Base-by-base conservation (phyloP, 2,113 vertebrate species). In the Cyanoderma ruficeps region DNA sequence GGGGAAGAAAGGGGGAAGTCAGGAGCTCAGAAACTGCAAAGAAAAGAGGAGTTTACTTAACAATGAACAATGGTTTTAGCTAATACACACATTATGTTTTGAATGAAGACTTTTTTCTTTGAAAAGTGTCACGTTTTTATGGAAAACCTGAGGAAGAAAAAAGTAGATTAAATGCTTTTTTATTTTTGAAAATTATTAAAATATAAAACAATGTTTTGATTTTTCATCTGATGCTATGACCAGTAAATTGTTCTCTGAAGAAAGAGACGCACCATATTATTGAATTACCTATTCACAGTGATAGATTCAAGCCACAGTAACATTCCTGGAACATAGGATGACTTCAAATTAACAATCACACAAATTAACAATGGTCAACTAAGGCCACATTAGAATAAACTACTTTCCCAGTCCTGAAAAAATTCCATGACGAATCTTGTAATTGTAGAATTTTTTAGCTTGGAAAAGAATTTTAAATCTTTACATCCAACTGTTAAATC, bases 101-200 rank as follows among this genome's bases (percentile, higher is more conserved):
- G 15, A 79, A 86, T 44, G 20, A 75, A 71, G 35, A 7, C 4
- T 10, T 31, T 76, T 72, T 64, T 24, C 15, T 90, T 84, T 72
- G 12, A 49, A 59, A 77, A 65, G 3, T 1, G 0, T 14, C 44
- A 3, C 1, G 4, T 27, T 39, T 71, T 7, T 59, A 56, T 52
- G 23, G 27, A 72, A 87, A 85, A 52, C 11, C 11, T 10, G 15
- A 80, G 16, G n/a, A 56, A 77, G 11, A 57, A 50, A 56, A 41
- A 42, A 56, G 5, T 13, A 78, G 25, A 41, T 56, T 20, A 60
- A 55, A 42, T 8, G 17, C 1, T 21, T 42, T 57, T 55, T 50
- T 78, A 30, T 2, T 71, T 91, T 53, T 35, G 10, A 44, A 86
- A 59, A 57, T 75, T 53, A 63, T 67, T 83, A 79, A 21, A 59